A percentile compares a stretch with the other conserved stretches of the same genome.
Evolutionary conservation across 2,888 invertebrate genomes (phyloP).

Genomic region (Brachyptera risi): DNA sequence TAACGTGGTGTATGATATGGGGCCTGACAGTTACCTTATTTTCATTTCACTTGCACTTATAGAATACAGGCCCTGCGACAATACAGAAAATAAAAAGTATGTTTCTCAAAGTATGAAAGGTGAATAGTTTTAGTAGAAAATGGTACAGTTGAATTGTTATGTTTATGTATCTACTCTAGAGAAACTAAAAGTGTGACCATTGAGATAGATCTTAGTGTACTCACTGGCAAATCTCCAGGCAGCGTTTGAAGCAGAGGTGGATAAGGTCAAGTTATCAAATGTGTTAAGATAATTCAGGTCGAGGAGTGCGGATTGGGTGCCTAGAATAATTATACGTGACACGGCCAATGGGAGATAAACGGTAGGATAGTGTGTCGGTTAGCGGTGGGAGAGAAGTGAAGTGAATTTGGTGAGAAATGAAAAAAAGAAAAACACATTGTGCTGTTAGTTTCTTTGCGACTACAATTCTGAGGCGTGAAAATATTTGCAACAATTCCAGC

Average conservation of each 20-base stretch:
- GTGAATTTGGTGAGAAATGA: slow-evolving; percentile 1
- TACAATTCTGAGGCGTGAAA: not conserved
- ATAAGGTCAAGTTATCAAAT: slow-evolving; percentile 30
- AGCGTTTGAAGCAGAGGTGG: slow-evolving; percentile 27
- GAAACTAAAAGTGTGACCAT: too few relatives aligned
- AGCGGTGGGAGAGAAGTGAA: slow-evolving; percentile 19
- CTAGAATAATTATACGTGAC: slow-evolving; percentile 3
- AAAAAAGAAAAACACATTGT: slow-evolving; percentile 24
- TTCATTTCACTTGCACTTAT: too few relatives aligned
- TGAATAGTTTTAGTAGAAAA: too few relatives aligned
- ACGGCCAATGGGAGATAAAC: not conserved
- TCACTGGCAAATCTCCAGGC: slow-evolving; percentile 28
- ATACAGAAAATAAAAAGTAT: too few relatives aligned
- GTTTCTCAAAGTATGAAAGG: too few relatives aligned
- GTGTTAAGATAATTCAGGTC: slow-evolving; percentile 33
- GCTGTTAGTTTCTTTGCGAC: slow-evolving; percentile 23
- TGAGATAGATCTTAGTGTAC: too few relatives aligned
- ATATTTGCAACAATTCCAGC: too few relatives aligned
- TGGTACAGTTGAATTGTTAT: too few relatives aligned
- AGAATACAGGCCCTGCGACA: too few relatives aligned
- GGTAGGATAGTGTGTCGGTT: not conserved
- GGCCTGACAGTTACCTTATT: too few relatives aligned
- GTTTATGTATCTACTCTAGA: too few relatives aligned
- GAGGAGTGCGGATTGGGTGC: slow-evolving; percentile 31
- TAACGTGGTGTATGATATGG: too few relatives aligned